Conservation (phyloP, 2,797 vertebrate species). For the Squalus acanthias region DNA sequence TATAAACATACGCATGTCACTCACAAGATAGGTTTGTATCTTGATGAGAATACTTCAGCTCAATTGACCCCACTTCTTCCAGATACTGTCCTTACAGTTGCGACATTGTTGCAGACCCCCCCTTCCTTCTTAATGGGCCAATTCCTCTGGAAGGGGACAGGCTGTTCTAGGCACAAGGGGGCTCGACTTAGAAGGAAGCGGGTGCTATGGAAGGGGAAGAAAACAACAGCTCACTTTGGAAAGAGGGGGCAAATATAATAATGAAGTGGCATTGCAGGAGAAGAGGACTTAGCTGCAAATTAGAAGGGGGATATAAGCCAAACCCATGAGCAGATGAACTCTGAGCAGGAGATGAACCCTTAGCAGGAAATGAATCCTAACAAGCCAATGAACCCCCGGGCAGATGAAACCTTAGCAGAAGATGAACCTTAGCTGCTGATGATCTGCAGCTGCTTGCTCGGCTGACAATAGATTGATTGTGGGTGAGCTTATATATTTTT, state of each 20-base stretch:
- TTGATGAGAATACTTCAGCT: neutral
- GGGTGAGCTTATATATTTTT: too few relatives aligned
- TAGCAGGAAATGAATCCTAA: too few relatives aligned
- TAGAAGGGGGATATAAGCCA: too few relatives aligned
- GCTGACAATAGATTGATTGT: too few relatives aligned
- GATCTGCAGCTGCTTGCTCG: too few relatives aligned
- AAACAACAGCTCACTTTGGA: neutral
- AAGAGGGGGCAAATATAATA: neutral
- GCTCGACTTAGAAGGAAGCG: neutral
- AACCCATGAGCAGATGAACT: too few relatives aligned
- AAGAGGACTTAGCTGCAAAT: too few relatives aligned
- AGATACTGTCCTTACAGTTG: neutral
- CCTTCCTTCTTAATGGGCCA: neutral
- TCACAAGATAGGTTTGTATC: neutral
- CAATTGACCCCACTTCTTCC: neutral
- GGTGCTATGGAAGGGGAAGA: neutral
- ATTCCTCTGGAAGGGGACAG: neutral
- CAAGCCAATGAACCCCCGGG: too few relatives aligned
- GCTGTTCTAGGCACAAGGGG: neutral
- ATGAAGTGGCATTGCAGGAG: neutral
- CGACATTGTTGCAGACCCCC: neutral
- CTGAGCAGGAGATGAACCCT: too few relatives aligned
- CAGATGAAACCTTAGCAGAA: too few relatives aligned
- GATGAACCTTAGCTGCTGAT: too few relatives aligned
- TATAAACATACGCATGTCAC: neutral